phyloP scores from a whole-genome alignment of 2,888 invertebrate genomes.

The Rhamnusium bicolor region DNA sequence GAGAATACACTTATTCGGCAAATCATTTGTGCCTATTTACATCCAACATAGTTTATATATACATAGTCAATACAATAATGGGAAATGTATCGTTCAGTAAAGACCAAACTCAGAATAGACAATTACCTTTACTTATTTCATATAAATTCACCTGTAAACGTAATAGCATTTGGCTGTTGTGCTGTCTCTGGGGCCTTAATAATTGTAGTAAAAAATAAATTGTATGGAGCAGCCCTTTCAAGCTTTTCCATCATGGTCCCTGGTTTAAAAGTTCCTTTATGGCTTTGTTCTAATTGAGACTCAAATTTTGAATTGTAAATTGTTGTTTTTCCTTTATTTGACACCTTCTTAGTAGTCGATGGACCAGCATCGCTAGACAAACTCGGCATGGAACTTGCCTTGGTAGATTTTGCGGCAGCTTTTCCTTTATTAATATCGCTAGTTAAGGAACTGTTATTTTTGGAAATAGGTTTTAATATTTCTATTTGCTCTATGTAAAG shows the following conservation, averaged over 20 bases:
- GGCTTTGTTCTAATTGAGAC: constrained; percentile 1
- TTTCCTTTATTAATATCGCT: background rate
- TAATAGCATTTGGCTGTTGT: constrained; percentile 78
- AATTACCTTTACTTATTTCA: no score
- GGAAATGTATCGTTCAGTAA: no score
- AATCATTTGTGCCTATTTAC: no score
- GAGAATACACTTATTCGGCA: no score
- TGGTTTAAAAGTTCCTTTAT: constrained; percentile 19
- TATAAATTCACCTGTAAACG: constrained; percentile 75
- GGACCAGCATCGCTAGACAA: constrained; percentile 28
- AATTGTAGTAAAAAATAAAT: constrained; percentile 84
- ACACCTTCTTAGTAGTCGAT: constrained; percentile 37
- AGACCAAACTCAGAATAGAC: no score
- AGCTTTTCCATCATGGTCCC: constrained; percentile 80
- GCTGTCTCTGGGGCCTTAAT: constrained; percentile 78
- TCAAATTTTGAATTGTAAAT: constrained; percentile 55
- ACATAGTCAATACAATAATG: no score
- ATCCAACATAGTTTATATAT: no score
- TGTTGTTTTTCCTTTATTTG: constrained; percentile 74
- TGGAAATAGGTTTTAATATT: constrained; percentile 66
- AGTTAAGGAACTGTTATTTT: constrained; percentile 2
- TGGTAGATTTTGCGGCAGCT: background rate
- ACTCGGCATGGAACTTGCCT: constrained; percentile 10
- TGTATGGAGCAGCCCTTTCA: constrained; percentile 79
- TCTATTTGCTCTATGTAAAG: constrained; percentile 78